Conservation (phyloP, 2,113 vertebrate genomes). For the Caretta caretta region DNA sequence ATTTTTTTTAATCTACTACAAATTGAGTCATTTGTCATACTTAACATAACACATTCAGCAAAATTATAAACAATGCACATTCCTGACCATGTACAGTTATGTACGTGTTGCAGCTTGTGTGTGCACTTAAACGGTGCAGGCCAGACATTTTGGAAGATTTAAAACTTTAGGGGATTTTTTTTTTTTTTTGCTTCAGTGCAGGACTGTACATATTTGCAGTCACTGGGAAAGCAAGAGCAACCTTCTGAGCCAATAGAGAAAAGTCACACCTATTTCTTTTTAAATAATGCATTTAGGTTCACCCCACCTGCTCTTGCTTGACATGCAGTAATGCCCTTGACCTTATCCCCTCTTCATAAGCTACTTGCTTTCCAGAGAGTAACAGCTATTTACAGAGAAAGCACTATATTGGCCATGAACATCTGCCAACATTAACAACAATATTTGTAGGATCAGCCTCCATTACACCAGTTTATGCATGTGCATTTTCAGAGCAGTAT, state of each 20-base stretch:
- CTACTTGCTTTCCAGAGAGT: neutral
- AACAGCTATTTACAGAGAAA: conserved; percentile 27
- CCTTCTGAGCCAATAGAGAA: neutral
- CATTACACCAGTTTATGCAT: neutral
- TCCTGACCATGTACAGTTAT: neutral
- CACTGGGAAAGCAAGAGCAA: neutral
- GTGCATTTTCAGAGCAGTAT: conserved; percentile 32
- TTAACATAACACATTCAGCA: neutral
- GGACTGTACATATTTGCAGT: neutral
- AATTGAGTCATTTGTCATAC: neutral
- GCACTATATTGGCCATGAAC: conserved; percentile 24
- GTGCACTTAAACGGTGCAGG: neutral
- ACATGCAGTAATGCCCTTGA: neutral
- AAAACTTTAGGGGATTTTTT: neutral
- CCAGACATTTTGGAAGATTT: neutral
- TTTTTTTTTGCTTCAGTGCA: neutral
- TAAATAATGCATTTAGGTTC: neutral
- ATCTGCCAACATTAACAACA: conserved; percentile 47
- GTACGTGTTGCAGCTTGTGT: neutral
- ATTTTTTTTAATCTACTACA: neutral
- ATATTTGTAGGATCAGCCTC: conserved; percentile 22
- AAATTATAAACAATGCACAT: neutral
- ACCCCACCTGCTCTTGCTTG: neutral
- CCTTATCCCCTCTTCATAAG: neutral
- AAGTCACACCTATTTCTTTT: neutral